Evolutionary conservation across 2,888 invertebrate species (phyloP).

Genomic region (Amaurobius ferox): DNA sequence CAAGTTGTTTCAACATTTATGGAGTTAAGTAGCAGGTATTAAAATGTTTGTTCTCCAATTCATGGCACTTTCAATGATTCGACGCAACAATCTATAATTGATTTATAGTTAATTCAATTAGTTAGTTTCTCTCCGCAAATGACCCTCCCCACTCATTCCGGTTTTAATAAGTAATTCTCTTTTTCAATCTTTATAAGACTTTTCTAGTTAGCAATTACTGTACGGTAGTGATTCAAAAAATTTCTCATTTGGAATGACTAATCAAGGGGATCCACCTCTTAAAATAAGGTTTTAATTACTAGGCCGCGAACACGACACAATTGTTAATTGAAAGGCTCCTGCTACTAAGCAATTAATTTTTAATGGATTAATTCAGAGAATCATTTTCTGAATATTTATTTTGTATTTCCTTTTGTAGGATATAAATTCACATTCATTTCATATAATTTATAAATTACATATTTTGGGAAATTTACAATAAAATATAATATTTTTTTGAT

Average conservation of each 20-base stretch:
- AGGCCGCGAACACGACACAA: slow-evolving; percentile 4
- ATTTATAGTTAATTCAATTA: slow-evolving; percentile 61
- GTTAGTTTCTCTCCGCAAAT: slow-evolving; percentile 30
- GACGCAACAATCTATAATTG: slow-evolving; percentile 50
- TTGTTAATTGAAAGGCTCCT: slow-evolving; percentile 32
- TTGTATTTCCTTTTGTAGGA: no score
- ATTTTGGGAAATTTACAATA: no score
- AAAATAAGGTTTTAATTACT: slow-evolving; percentile 29
- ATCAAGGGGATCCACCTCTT: slow-evolving; percentile 12
- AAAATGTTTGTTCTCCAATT: slow-evolving; percentile 21
- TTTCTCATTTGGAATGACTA: not conserved
- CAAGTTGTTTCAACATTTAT: not conserved
- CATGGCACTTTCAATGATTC: slow-evolving; percentile 38
- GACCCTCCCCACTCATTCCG: slow-evolving; percentile 14
- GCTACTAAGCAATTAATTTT: not conserved
- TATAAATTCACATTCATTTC: no score
- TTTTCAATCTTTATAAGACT: not conserved
- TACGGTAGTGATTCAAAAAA: not conserved
- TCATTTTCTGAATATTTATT: no score
- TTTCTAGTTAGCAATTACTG: slow-evolving; percentile 1
- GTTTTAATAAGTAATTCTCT: slow-evolving; percentile 27
- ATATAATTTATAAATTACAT: no score
- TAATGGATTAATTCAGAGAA: no score
- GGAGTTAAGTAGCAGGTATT: slow-evolving; percentile 30
- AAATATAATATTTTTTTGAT: no score